A percentile compares a stretch with the other conserved stretches of the same genome.
phyloP scores from a whole-genome alignment of 2,113 vertebrate species.

The Epinephelus lanceolatus region DNA sequence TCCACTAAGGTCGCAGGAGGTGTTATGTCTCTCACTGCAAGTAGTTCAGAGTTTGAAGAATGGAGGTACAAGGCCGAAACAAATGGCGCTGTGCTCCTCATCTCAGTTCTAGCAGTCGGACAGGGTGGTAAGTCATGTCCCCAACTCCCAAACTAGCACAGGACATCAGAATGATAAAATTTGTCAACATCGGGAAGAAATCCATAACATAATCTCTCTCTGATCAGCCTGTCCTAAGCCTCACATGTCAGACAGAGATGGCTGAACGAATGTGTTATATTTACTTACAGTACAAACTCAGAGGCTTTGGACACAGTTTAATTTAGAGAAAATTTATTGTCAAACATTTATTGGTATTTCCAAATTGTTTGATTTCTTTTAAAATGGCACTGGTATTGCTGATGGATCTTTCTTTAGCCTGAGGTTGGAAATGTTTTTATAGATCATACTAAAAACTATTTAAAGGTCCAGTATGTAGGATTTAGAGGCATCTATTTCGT shows the following conservation, averaged over 20 bases:
- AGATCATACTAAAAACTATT: not conserved
- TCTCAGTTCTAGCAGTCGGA: constrained; percentile 27
- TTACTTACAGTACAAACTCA: constrained; percentile 31
- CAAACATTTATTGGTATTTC: not conserved
- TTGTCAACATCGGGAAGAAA: constrained; percentile 44
- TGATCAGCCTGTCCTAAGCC: constrained; percentile 29
- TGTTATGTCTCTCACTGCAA: constrained; percentile 68
- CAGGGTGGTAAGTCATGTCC: constrained; percentile 43
- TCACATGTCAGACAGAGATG: constrained; percentile 22
- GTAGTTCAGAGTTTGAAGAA: constrained; percentile 70
- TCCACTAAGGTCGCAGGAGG: constrained; percentile 74
- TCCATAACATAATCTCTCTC: constrained; percentile 59
- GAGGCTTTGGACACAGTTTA: not conserved
- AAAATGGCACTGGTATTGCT: not conserved
- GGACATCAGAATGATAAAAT: constrained; percentile 53
- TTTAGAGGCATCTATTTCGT: too few relatives aligned
- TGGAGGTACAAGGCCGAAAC: constrained; percentile 60
- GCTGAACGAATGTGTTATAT: constrained; percentile 9
- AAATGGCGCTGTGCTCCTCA: constrained; percentile 43
- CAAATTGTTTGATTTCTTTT: not conserved
- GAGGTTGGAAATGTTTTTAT: not conserved
- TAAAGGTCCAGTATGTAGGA: too few relatives aligned
- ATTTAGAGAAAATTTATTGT: constrained; percentile 12
- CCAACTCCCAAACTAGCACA: constrained; percentile 32
- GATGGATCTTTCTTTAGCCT: not conserved